These are phyloP conservation scores for Papilio machaon DNA, from an alignment of 1,140 invertebrate genomes.

Conservation along the genomic window DNA sequence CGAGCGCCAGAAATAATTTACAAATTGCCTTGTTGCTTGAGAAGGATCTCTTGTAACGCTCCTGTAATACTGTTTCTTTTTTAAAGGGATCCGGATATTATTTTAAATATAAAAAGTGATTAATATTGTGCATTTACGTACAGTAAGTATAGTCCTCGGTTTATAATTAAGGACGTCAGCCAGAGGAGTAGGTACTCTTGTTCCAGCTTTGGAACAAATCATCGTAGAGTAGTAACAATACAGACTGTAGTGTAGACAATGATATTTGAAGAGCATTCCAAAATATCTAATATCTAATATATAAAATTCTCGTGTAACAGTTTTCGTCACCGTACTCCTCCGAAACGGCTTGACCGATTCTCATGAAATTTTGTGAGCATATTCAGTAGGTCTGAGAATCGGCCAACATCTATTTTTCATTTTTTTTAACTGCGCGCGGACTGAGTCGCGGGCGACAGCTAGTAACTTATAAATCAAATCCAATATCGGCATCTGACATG, in stretches of 20 bases:
- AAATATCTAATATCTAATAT: no score
- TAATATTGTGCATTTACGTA: not conserved
- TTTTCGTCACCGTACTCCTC: no score
- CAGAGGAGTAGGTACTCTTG: not conserved
- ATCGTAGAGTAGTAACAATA: not conserved
- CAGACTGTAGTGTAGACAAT: not conserved
- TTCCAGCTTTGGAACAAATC: no score
- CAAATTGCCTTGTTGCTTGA: conserved; percentile 62
- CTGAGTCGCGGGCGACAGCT: no score
- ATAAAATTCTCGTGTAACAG: no score
- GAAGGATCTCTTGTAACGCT: conserved; percentile 48
- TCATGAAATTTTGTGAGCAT: no score
- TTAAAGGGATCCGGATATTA: not conserved
- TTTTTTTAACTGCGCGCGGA: no score
- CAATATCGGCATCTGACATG: not conserved
- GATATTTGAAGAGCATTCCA: not conserved
- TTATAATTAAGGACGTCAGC: no score
- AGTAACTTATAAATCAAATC: not conserved
- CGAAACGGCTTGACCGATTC: no score
- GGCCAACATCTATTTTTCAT: no score
- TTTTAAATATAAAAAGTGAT: not conserved
- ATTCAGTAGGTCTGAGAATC: no score
- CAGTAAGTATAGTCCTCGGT: not conserved
- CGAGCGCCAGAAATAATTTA: conserved; percentile 74
- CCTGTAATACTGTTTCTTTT: conserved; percentile 26